Evolutionary conservation across 1,140 invertebrate genomes (phyloP).

Genomic region (Drosophila saltans): DNA sequence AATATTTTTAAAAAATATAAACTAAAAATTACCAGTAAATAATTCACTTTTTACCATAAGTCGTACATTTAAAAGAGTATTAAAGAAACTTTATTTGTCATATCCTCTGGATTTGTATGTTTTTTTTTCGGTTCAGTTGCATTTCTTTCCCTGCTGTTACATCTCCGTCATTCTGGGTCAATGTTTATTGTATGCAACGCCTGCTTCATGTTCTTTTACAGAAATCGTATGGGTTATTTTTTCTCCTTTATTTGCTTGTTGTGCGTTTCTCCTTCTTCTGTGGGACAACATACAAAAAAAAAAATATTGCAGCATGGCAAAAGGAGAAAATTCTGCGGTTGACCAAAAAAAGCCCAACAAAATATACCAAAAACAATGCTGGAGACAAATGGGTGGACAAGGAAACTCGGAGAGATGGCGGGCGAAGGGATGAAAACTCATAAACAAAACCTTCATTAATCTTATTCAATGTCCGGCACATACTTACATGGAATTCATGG

Average conservation of each 20-base stretch:
- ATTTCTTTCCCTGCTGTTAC: constrained; percentile 35
- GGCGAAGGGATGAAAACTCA: constrained; percentile 18
- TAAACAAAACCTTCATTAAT: constrained; percentile 76
- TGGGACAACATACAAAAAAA: neutral
- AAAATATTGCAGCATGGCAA: neutral
- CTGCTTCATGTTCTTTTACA: constrained; percentile 57
- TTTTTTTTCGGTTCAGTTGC: neutral
- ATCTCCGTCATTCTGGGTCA: constrained; percentile 49
- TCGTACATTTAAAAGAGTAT: neutral
- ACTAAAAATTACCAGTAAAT: too few species aligned
- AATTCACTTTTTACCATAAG: too few species aligned
- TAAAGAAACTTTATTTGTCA: neutral
- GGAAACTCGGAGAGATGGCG: neutral
- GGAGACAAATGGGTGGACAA: neutral
- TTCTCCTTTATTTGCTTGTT: neutral
- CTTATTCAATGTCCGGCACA: constrained; percentile 79
- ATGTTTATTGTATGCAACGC: constrained; percentile 49
- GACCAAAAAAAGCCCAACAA: constrained; percentile 53
- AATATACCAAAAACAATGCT: constrained; percentile 42
- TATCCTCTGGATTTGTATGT: neutral
- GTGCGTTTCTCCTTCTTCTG: constrained; percentile 45
- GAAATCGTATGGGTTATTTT: constrained; percentile 48
- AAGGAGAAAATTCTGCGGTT: constrained; percentile 43
- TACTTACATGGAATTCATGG: constrained; percentile 40
- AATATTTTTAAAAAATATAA: too few species aligned